phyloP scores from a whole-genome alignment of 2,797 vertebrate genomes.

The Bradypodion ventrale region DNA sequence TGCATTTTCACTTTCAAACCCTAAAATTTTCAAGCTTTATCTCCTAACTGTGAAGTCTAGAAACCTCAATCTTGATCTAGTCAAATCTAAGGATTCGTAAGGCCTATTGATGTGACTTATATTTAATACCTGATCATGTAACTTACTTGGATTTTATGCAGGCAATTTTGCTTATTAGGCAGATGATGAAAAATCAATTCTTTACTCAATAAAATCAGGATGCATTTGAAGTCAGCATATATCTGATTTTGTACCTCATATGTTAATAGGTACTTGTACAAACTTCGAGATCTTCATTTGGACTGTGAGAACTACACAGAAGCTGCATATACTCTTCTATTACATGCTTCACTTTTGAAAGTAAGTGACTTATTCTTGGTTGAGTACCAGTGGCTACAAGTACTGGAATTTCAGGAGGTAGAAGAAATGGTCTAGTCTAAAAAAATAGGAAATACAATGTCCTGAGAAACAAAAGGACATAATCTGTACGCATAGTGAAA shows the following conservation, averaged over 20 bases:
- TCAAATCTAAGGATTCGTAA: neutral
- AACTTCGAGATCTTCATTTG: constrained; percentile 94
- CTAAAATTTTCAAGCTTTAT: neutral
- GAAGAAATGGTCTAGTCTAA: neutral
- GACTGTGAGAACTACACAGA: constrained; percentile 97
- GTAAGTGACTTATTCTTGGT: constrained; percentile 68
- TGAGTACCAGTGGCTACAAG: neutral
- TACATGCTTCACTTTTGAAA: constrained; percentile 95
- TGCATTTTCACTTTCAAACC: neutral
- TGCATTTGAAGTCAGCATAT: neutral
- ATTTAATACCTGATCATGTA: neutral
- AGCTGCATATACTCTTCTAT: constrained; percentile 92
- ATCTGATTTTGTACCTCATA: neutral
- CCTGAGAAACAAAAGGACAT: neutral
- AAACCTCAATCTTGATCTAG: neutral
- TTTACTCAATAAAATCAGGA: neutral
- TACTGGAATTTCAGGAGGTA: neutral
- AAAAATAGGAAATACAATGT: neutral
- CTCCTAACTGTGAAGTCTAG: neutral
- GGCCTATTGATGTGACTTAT: neutral
- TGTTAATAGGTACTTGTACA: constrained; percentile 90
- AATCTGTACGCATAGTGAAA: neutral
- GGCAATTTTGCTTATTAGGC: neutral
- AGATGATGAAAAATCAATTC: neutral
- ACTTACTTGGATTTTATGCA: neutral